These are phyloP conservation scores for Tangara arthus DNA, from an alignment of 2,797 vertebrate species.

Conservation along the genomic window DNA sequence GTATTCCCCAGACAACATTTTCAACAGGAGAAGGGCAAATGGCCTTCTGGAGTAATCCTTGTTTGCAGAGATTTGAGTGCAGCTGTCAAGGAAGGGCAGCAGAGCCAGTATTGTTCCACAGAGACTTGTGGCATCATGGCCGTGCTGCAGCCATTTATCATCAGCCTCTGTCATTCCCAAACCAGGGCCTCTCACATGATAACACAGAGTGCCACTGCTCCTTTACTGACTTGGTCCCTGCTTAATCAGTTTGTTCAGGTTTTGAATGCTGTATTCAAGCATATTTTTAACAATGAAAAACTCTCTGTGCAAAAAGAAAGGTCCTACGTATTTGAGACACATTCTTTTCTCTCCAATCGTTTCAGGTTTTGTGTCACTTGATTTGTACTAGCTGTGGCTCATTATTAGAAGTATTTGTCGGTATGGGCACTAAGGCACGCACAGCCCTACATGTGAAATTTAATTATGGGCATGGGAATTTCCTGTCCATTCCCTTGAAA, in stretches of 20 bases:
- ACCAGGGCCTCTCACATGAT: slow-evolving; percentile 42
- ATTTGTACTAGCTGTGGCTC: slow-evolving; percentile 57
- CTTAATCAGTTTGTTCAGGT: slow-evolving; percentile 66
- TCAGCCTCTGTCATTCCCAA: slow-evolving; percentile 37
- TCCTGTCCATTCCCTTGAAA: slow-evolving; percentile 51
- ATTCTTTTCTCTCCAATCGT: slow-evolving; percentile 46
- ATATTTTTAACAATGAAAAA: slow-evolving; percentile 60
- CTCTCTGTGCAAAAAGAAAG: slow-evolving; percentile 58
- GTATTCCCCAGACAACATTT: background rate
- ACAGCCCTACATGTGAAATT: slow-evolving; percentile 54
- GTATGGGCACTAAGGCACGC: slow-evolving; percentile 12
- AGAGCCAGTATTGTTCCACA: slow-evolving; percentile 17
- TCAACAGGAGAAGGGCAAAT: background rate
- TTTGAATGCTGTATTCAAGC: slow-evolving; percentile 64
- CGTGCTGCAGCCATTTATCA: slow-evolving; percentile 41
- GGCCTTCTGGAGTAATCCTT: background rate
- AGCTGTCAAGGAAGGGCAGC: slow-evolving; percentile 31
- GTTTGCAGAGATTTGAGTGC: background rate
- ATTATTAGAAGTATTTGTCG: slow-evolving; percentile 55
- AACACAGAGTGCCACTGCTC: background rate
- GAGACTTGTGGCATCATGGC: slow-evolving; percentile 51
- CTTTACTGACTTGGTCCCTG: slow-evolving; percentile 55
- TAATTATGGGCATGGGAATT: slow-evolving; percentile 62
- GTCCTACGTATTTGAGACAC: slow-evolving; percentile 45
- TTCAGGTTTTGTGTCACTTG: slow-evolving; percentile 58